A percentile compares a stretch with the other conserved stretches of the same genome.
Conservation (phyloP, 1,140 invertebrate species). For the Tribolium castaneum region DNA sequence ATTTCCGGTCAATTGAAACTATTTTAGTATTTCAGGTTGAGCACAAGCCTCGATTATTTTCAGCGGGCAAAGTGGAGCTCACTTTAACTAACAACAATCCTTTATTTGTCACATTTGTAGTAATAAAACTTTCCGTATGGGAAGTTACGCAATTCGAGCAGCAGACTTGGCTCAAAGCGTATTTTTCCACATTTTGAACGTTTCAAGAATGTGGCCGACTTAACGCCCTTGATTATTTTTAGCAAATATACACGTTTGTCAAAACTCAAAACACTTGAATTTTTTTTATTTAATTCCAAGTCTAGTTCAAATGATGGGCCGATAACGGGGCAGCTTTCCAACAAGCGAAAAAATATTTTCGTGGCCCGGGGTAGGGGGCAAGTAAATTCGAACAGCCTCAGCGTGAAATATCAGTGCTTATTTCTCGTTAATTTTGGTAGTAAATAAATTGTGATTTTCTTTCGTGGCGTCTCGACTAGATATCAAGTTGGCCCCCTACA, state of each 20-base stretch:
- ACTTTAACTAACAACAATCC: too few species aligned
- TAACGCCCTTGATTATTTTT: background rate
- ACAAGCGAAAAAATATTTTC: background rate
- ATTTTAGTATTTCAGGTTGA: too few species aligned
- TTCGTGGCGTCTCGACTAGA: too few species aligned
- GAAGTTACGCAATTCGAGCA: background rate
- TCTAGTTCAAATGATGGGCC: too few species aligned
- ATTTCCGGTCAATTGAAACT: too few species aligned
- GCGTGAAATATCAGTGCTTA: background rate
- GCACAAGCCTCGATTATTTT: too few species aligned
- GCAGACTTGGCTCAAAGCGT: background rate
- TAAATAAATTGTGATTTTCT: background rate
- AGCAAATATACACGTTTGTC: background rate
- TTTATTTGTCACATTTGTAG: background rate
- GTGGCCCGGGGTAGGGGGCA: background rate
- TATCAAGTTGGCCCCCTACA: too few species aligned
- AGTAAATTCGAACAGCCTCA: background rate
- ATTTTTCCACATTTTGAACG: constrained; percentile 3
- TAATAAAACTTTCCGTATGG: background rate
- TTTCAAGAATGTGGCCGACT: background rate
- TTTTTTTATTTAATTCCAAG: too few species aligned
- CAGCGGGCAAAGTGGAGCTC: too few species aligned
- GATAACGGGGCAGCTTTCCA: background rate
- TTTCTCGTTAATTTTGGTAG: background rate
- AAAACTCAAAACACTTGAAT: too few species aligned